Base-by-base conservation (phyloP, 2,888 invertebrate species). In the Sinodicranocentrus sp. region DNA sequence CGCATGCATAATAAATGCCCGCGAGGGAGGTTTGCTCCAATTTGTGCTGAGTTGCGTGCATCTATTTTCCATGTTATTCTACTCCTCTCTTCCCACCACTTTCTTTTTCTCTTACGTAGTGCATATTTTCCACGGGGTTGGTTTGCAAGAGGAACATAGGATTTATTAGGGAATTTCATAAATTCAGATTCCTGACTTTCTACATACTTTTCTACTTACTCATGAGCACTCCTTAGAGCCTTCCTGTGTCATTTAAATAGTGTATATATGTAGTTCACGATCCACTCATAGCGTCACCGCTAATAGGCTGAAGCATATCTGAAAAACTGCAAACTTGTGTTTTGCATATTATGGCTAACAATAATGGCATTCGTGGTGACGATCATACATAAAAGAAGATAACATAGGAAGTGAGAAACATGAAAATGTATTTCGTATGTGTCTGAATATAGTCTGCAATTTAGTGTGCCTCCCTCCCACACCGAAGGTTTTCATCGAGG, bases 1-100 rank as follows among this genome's bases (percentile, higher is more conserved):
- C 82, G 82, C 63, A 82, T 75, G 75, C 75, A 75, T 82, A 82
- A 82, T 82, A 82, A 82, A 82, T 82, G 82, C 82, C 82, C 82
- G 82, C 75, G 19, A 82, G 82, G 82, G 82, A 70, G 52, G 61
- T 75, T 67, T 70, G 17, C 75, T 73, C 73, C 82, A 82, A 82
- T 82, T 82, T 82, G 75, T 82, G 82, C 75, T 82, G 80, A 82
- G 80, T 73, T 82, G 73, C 44, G 17, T 73, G 80, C 73, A 73
- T 82, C 48, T 54, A 73, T 82, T 82, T 82, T 65, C 79, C 44
- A 78, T 65, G 57, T 25, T 48, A 70, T 26, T 59, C 39, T 17
- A 25, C 26, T 71, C 68, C 23, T 13, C 70, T 77, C 39, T 39
- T 15, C 19, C 21, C 48, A 25, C 59, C 19, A 52, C 6, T 33